Percentiles rank a stretch among this genome's conserved stretches.
These are phyloP conservation scores for Riptortus pedestris DNA, from an alignment of 1,140 invertebrate genomes.

Conservation along the genomic window DNA sequence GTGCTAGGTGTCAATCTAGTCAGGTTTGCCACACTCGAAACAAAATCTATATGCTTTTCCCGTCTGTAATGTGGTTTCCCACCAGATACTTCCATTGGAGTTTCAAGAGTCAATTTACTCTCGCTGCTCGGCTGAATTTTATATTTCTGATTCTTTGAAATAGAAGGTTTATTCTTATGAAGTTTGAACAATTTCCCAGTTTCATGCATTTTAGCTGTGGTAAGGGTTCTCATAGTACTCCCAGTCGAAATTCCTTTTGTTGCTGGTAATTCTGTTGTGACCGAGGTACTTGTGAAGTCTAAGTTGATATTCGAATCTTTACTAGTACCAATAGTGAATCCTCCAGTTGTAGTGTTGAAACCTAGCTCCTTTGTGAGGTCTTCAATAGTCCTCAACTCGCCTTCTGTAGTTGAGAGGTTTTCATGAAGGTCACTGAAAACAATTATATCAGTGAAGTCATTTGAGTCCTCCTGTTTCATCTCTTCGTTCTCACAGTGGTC, in stretches of 20 bases:
- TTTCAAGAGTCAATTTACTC: neutral
- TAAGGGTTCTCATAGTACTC: too few relatives aligned
- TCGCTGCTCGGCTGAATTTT: neutral
- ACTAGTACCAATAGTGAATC: neutral
- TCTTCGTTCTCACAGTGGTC: conserved; percentile 16
- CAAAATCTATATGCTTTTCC: conserved; percentile 2
- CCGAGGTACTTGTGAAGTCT: neutral
- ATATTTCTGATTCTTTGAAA: neutral
- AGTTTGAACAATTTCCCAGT: too few relatives aligned
- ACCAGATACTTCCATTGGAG: neutral
- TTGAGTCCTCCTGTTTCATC: conserved; percentile 9
- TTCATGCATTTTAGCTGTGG: too few relatives aligned
- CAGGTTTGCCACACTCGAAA: neutral
- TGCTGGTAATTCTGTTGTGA: neutral
- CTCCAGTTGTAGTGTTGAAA: neutral
- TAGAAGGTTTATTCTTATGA: too few relatives aligned
- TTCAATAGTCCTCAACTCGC: conserved; percentile 4
- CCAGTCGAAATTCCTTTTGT: too few relatives aligned
- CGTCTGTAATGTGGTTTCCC: neutral
- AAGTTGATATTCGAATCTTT: neutral
- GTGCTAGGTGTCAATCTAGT: neutral
- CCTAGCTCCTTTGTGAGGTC: conserved; percentile 15
- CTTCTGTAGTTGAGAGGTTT: conserved; percentile 22
- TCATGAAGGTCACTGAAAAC: conserved; percentile 28
- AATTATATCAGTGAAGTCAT: conserved; percentile 30